phyloP scores from a whole-genome alignment of 2,888 invertebrate genomes.

The Cerceris rybyensis region DNA sequence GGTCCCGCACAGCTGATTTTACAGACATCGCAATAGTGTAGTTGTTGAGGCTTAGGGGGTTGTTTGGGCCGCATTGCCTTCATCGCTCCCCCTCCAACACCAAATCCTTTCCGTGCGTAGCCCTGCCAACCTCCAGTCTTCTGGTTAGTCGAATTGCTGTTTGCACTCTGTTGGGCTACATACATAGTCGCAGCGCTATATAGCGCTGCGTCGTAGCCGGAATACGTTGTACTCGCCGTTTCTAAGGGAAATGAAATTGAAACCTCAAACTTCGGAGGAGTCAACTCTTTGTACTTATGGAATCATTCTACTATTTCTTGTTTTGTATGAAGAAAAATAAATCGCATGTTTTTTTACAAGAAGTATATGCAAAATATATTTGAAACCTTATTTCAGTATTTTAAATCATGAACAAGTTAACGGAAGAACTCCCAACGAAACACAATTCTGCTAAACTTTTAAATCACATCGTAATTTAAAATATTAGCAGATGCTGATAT shows the following conservation, averaged over 20 bases:
- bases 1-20: slow-evolving; percentile 99
- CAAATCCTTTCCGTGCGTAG: slow-evolving; percentile 84
- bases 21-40: slow-evolving; percentile 99
- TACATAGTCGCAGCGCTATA: slow-evolving; percentile 98
- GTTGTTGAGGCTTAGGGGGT: slow-evolving; percentile 94
- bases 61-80: slow-evolving; percentile 88
- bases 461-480: slow-evolving; percentile 26
- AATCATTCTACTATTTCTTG: slow-evolving; percentile 43
- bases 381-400: not conserved
- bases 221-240: slow-evolving; percentile 88
- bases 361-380: slow-evolving; percentile 10
- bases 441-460: slow-evolving; percentile 43
- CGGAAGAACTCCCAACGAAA: not conserved
- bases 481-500: slow-evolving; percentile 44
- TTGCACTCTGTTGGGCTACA: slow-evolving; percentile 88
- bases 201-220: slow-evolving; percentile 96
- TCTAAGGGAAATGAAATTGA: slow-evolving; percentile 82
- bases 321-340: slow-evolving; percentile 23
- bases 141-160: slow-evolving; percentile 82
- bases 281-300: slow-evolving; percentile 63
- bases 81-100: slow-evolving; percentile 81
- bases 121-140: slow-evolving; percentile 85
- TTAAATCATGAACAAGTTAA: slow-evolving; percentile 4
- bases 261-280: slow-evolving; percentile 78
- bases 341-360: slow-evolving; percentile 4